Base-by-base conservation (phyloP, 2,113 vertebrate genomes). In the Chamaetylas fuelleborni region DNA sequence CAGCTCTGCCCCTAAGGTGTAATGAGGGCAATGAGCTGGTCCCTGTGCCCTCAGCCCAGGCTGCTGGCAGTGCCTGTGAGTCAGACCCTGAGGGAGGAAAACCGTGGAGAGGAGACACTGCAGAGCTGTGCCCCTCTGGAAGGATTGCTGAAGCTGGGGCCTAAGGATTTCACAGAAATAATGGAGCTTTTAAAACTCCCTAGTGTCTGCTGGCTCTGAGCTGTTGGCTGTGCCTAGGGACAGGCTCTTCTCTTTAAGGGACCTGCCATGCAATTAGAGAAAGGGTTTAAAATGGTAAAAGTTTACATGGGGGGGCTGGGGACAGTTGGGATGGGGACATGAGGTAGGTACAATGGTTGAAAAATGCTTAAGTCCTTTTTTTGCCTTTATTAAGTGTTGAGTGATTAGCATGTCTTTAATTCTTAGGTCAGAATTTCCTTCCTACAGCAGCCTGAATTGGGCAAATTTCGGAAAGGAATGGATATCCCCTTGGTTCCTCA, bases 301-400 rank as follows among this genome's bases (percentile, higher is more conserved):
- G 24, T 71, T 19, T 26, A 8, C 38, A 31, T 4, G 26, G 47
- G 3, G 54, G 54, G 38, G 34, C 60, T 81, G 85, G 66, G 81
- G 48, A 34, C 29, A 69, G 54, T 20, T 64, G 57, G 31, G 69
- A 31, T 90, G 86, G 74, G 88, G 77, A 11, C 2, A 5, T 0
- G 85, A 92, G 91, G 95, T 79, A 95, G 93, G 91, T 95, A 18
- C 10, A 62, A 78, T 19, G 17, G 64, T 69, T 58, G 84, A 42
- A 57, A 57, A 77, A 43, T 6, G 17, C 38, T 72, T 73, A 54
- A 82, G 61, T 85, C 5, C 53, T 61, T 76, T 76, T 65, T 81
- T 42, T 80, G 86, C 42, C 36, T 65, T 73, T 15, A 2, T 62
- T 61, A 69, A 70, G 22, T 80, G 80, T 80, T 54, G 73, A 50